Evolutionary conservation across 2,888 invertebrate species (phyloP).

Genomic region (Cataglyphis altisquamis): DNA sequence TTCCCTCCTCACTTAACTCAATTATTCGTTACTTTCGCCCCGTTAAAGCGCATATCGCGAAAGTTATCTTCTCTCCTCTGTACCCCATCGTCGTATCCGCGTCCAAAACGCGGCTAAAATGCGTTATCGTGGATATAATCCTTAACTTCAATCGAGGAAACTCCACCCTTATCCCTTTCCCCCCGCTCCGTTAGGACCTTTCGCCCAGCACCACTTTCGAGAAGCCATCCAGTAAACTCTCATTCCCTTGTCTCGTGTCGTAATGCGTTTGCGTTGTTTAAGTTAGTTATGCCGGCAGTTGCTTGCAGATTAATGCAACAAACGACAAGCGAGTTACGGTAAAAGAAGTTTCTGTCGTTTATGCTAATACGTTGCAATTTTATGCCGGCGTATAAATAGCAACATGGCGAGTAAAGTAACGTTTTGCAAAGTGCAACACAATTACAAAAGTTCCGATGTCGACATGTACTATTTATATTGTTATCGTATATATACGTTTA

Average conservation of each 20-base stretch:
- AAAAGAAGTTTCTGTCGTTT: conserved; percentile 26
- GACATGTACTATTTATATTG: conserved; percentile 9
- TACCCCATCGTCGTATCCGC: background rate
- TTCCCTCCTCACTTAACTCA: conserved; percentile 63
- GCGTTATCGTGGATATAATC: conserved; percentile 61
- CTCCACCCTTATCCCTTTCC: conserved; percentile 1
- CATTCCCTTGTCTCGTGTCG: conserved; percentile 30
- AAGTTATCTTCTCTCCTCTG: conserved; percentile 51
- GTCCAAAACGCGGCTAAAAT: conserved; percentile 48
- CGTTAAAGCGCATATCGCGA: conserved; percentile 65
- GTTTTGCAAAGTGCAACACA: conserved; percentile 7
- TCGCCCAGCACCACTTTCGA: background rate
- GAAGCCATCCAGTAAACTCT: conserved; percentile 29
- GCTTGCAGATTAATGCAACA: conserved; percentile 33
- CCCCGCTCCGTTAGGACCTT: background rate
- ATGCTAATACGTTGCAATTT: conserved; percentile 28
- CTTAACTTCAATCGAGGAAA: conserved; percentile 59
- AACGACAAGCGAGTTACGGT: conserved; percentile 14
- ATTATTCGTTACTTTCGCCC: conserved; percentile 68
- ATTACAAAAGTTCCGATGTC: conserved; percentile 23
- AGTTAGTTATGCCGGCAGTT: conserved; percentile 18
- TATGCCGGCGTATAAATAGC: conserved; percentile 5
- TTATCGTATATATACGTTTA: background rate
- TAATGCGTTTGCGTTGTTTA: conserved; percentile 34
- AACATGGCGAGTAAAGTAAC: conserved; percentile 19